Conservation (phyloP, 2,888 invertebrate species). For the Ormyrus pomaceus region DNA sequence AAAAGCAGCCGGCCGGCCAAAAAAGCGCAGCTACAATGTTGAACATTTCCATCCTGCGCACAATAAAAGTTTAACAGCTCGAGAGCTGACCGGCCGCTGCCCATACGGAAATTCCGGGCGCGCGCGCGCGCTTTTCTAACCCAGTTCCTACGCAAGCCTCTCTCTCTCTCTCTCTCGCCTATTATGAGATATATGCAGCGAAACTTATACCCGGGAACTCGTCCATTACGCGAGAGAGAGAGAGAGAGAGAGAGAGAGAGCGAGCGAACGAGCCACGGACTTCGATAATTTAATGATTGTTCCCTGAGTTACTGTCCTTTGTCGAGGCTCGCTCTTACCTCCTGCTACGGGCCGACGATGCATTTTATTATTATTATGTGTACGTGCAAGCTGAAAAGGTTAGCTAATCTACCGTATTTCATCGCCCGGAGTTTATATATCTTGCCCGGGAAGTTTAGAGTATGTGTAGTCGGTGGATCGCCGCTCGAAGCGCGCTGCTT, state of each 20-base stretch:
- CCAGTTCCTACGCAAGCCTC: conserved; percentile 15
- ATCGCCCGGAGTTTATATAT: conserved; percentile 6
- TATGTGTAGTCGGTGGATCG: conserved; percentile 4
- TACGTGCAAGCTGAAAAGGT: conserved; percentile 17
- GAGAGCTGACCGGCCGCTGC: not conserved
- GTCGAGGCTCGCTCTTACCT: conserved; percentile 3
- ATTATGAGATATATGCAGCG: conserved; percentile 8
- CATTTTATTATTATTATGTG: conserved; percentile 20
- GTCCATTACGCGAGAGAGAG: not conserved
- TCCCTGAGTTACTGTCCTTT: conserved; percentile 42
- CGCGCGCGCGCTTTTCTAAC: conserved; percentile 24
- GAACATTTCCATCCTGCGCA: not conserved
- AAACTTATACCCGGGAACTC: conserved; percentile 2
- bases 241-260: not conserved
- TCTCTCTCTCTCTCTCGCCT: not conserved
- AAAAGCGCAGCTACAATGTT: too few species aligned
- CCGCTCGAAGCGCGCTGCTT: not conserved
- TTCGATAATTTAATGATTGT: conserved; percentile 42
- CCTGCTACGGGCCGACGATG: not conserved
- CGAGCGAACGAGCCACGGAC: not conserved
- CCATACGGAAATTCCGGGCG: conserved; percentile 20
- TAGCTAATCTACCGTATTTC: conserved; percentile 39
- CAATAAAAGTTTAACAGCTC: conserved; percentile 16
- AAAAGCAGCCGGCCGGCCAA: too few species aligned
- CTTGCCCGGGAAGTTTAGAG: not conserved